Evolutionary conservation across 2,113 vertebrate genomes (phyloP).

Genomic region (Perccottus glenii): DNA sequence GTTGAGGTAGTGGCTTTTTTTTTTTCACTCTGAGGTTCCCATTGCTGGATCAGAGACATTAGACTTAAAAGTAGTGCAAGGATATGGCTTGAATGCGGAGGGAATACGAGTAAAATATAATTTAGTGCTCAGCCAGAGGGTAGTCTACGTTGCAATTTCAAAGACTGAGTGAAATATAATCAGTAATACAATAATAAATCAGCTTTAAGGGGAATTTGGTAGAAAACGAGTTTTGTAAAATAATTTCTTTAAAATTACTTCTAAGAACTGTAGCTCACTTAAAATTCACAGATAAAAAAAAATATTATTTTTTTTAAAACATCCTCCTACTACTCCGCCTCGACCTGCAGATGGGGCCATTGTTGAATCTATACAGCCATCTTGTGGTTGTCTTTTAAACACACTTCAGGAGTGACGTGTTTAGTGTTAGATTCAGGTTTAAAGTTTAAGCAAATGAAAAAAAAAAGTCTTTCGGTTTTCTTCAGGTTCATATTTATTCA

Average conservation of each 20-base stretch:
- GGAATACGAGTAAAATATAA: slow-evolving; percentile 18
- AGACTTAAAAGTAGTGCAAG: slow-evolving; percentile 24
- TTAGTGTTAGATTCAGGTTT: too few species aligned
- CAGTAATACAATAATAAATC: slow-evolving; percentile 6
- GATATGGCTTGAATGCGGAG: slow-evolving; percentile 14
- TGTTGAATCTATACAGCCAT: slow-evolving; percentile 47
- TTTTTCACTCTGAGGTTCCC: slow-evolving; percentile 31
- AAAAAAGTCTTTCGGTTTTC: slow-evolving; percentile 1
- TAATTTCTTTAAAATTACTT: not conserved
- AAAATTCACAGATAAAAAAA: not conserved
- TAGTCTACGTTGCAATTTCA: slow-evolving; percentile 23
- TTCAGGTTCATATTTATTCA: slow-evolving; percentile 61
- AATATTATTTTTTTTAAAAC: slow-evolving; percentile 3
- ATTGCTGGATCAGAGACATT: slow-evolving; percentile 28
- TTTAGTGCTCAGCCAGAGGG: slow-evolving; percentile 46
- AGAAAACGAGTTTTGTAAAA: slow-evolving; percentile 2
- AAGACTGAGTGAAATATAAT: slow-evolving; percentile 8
- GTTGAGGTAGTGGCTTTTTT: slow-evolving; percentile 29
- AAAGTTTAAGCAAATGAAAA: not conserved
- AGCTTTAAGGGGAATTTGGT: slow-evolving; percentile 10
- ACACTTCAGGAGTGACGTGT: not conserved
- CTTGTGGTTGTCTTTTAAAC: slow-evolving; percentile 42
- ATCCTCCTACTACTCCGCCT: not conserved
- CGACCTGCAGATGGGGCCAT: not conserved
- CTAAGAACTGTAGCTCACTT: not conserved